Conservation (phyloP, 2,113 vertebrate genomes). For the Pitta sordida region DNA sequence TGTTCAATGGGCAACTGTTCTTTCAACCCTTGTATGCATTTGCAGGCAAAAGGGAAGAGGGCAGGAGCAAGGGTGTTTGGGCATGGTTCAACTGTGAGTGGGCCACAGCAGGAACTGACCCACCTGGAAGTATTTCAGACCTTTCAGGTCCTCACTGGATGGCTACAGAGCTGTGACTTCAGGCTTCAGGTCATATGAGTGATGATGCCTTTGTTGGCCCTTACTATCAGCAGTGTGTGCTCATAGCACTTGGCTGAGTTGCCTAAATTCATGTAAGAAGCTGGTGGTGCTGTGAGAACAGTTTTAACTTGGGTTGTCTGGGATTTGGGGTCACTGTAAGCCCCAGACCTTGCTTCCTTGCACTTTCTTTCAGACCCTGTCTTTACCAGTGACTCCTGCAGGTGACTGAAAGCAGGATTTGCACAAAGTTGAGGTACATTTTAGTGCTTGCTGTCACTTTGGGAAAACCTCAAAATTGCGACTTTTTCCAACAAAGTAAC, state of each 20-base stretch:
- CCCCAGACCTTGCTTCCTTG: accelerated
- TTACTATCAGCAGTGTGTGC: not conserved
- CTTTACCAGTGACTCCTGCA: not conserved
- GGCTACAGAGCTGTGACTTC: not conserved
- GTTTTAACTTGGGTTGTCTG: not conserved
- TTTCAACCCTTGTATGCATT: accelerated
- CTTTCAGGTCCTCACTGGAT: not conserved
- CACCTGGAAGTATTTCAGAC: not conserved
- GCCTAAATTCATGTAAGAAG: not conserved
- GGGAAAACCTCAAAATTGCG: not conserved
- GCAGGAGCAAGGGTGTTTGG: not conserved
- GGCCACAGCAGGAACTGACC: not conserved
- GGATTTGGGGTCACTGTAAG: not conserved
- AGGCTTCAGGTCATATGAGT: not conserved
- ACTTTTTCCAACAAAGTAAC: not conserved
- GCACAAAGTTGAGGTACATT: not conserved
- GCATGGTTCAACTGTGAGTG: not conserved
- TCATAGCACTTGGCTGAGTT: not conserved
- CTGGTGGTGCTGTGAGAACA: not conserved
- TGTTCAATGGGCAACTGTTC: not conserved
- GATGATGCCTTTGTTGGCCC: not conserved
- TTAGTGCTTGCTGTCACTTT: not conserved
- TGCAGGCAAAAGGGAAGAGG: not conserved
- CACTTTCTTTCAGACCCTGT: not conserved
- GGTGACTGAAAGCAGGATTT: not conserved